Base-by-base conservation (phyloP, 2,797 vertebrate genomes). In the Pipistrellus nathusii region DNA sequence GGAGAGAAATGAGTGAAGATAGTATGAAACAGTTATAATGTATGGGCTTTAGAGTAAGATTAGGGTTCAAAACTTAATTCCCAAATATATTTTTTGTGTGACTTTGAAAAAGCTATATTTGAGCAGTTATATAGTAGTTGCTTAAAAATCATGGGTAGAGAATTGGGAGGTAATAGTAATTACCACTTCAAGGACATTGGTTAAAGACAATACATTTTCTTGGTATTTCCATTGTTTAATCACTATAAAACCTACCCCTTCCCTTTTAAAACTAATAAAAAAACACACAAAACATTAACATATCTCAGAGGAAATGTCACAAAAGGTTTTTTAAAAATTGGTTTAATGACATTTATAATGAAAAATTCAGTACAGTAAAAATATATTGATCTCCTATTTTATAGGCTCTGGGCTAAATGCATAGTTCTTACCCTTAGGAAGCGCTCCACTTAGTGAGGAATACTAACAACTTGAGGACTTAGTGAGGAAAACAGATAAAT, bases 71-170 rank as follows among this genome's bases (percentile, higher is more conserved):
- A 94, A 80, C n/a, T 78, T 80, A 3, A 66, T 92, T 88, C 55
- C 72, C 55, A 72, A 84, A 78, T 64, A 51, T 44, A 93, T 48
- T 41, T 57, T 51, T 85, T 73, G 57, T 81, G 8, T 93, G 68
- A 95, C n/a, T 57, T 51, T 81, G 14, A 23, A 85, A 81, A 75
- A 86, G 27, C 46, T 85, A 12, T 85, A 90, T 95, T 85, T 92
- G 68, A 85, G 7, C 51, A 95, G 57, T 44, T n/a, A 68, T 3
- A n/a, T 30, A 66, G 9, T 55, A 73, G 55, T 48, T 72, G 30
- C 69, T 81, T n/a, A 84, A 62, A 62, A 62, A 62, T 20, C 32
- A 35, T 30, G 41, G 35, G 35, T 85, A 71, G n/a, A 80, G 48
- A 80, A 68, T 89, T 80, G 48, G 20, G 20, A 59, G 44, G 62